A percentile compares a stretch with the other conserved stretches of the same genome.
These are phyloP conservation scores for Kuschelorhynchus macadamiae DNA, from an alignment of 2,888 invertebrate genomes.

Conservation along the genomic window DNA sequence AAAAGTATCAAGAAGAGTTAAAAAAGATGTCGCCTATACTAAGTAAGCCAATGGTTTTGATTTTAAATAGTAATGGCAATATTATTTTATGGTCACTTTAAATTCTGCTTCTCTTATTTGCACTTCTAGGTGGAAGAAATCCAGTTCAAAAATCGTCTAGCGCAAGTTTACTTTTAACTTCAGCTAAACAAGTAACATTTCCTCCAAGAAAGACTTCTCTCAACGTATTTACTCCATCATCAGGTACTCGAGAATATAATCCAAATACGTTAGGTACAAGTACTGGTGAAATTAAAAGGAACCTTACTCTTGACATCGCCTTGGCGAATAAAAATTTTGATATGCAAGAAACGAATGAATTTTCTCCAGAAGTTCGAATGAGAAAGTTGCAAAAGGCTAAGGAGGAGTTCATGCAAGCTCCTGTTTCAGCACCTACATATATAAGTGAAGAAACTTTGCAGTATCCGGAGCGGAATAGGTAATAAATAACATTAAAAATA, in stretches of 20 bases:
- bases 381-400: slow-evolving; percentile 79
- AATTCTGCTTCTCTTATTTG: too few relatives aligned
- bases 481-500: too few relatives aligned
- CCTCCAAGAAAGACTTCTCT: slow-evolving; percentile 60
- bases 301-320: slow-evolving; percentile 44
- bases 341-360: not conserved
- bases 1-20: slow-evolving; percentile 69
- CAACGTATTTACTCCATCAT: not conserved
- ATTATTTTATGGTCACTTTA: too few relatives aligned
- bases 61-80: too few relatives aligned
- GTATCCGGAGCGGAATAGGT: slow-evolving; percentile 62
- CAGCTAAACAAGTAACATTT: slow-evolving; percentile 64
- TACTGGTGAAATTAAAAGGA: slow-evolving; percentile 5
- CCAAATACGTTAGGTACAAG: not conserved
- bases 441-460: slow-evolving; percentile 53
- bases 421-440: slow-evolving; percentile 52
- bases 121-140: slow-evolving; percentile 66
- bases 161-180: slow-evolving; percentile 62
- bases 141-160: slow-evolving; percentile 80
- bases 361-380: slow-evolving; percentile 69
- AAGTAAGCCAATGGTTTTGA: slow-evolving; percentile 41
- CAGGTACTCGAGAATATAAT: not conserved
- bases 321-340: slow-evolving; percentile 25
- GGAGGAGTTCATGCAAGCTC: slow-evolving; percentile 76
- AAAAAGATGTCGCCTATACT: slow-evolving; percentile 63